Evolutionary conservation across 1,140 invertebrate genomes (phyloP).

Genomic region (Drosophila elegans): DNA sequence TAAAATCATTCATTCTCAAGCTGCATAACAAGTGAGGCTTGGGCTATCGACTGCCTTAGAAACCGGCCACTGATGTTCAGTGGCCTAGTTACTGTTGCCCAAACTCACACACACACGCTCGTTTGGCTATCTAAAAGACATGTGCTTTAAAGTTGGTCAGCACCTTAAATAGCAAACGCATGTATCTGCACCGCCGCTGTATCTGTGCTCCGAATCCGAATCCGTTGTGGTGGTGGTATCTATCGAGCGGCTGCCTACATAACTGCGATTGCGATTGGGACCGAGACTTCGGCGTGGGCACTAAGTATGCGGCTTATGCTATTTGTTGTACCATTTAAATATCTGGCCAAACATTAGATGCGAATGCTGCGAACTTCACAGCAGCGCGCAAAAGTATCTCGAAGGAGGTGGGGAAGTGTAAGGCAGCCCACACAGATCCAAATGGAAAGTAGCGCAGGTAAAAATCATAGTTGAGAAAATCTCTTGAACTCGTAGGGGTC

Average conservation of each 20-base stretch:
- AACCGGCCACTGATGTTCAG: conserved; percentile 58
- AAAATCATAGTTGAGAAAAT: conserved; percentile 14
- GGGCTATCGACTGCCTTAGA: background rate
- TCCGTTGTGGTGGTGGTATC: conserved; percentile 41
- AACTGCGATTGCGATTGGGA: conserved; percentile 48
- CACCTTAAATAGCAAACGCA: conserved; percentile 66
- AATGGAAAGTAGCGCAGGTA: conserved; percentile 47
- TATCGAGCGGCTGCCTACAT: conserved; percentile 50
- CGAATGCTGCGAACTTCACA: conserved; percentile 21
- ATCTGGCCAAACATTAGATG: conserved; percentile 69
- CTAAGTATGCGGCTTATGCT: conserved; percentile 72
- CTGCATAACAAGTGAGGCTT: conserved; percentile 5
- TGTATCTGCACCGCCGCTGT: conserved; percentile 49
- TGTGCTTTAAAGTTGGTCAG: conserved; percentile 66
- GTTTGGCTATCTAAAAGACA: conserved; percentile 34
- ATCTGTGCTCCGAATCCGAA: conserved; percentile 44
- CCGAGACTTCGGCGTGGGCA: conserved; percentile 56
- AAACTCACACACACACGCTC: conserved; percentile 30
- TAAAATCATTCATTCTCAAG: conserved; percentile 3
- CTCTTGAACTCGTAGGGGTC: conserved; percentile 7
- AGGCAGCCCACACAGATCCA: conserved; percentile 31
- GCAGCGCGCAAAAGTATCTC: background rate
- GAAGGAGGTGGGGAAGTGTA: conserved; percentile 7
- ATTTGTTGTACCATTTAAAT: conserved; percentile 65
- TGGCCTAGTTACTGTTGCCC: conserved; percentile 71